Conservation (phyloP, 2,797 vertebrate genomes). For the Yasuhikotakia modesta region DNA sequence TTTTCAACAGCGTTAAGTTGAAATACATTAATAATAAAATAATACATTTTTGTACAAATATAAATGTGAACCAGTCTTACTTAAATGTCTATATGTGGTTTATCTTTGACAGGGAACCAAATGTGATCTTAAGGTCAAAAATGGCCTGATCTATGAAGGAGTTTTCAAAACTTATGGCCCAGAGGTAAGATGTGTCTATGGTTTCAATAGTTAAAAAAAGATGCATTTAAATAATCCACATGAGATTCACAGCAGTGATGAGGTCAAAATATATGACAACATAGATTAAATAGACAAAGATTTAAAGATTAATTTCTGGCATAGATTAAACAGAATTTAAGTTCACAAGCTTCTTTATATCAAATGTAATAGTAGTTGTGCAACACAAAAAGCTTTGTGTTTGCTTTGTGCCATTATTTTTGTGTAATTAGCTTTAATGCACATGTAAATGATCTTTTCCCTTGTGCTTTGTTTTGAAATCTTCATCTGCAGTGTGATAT, state of each 20-base stretch:
- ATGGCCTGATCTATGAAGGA: slow-evolving; percentile 94
- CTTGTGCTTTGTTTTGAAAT: background rate
- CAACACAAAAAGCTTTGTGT: too few species aligned
- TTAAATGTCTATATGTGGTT: slow-evolving; percentile 3
- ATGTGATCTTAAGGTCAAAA: slow-evolving; percentile 99
- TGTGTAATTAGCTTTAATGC: background rate
- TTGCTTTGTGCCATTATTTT: background rate
- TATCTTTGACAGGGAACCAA: slow-evolving; percentile 87
- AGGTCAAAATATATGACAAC: too few species aligned
- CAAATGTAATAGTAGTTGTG: too few species aligned
- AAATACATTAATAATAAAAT: too few species aligned
- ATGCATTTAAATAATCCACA: background rate
- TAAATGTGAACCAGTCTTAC: background rate
- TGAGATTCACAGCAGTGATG: too few species aligned
- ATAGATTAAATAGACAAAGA: too few species aligned
- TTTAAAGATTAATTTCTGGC: background rate
- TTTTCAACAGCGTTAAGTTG: too few species aligned
- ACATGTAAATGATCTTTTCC: too few species aligned
- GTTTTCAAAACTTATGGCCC: slow-evolving; percentile 99
- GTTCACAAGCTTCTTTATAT: background rate
- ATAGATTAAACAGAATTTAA: background rate
- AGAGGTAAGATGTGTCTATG: slow-evolving; percentile 80
- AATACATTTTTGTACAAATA: too few species aligned
- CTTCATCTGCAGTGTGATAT: slow-evolving; percentile 82
- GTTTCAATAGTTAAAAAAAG: background rate